Percentiles rank a stretch among this genome's conserved stretches.
phyloP scores from a whole-genome alignment of 2,888 invertebrate species.

The Papilio demoleus region DNA sequence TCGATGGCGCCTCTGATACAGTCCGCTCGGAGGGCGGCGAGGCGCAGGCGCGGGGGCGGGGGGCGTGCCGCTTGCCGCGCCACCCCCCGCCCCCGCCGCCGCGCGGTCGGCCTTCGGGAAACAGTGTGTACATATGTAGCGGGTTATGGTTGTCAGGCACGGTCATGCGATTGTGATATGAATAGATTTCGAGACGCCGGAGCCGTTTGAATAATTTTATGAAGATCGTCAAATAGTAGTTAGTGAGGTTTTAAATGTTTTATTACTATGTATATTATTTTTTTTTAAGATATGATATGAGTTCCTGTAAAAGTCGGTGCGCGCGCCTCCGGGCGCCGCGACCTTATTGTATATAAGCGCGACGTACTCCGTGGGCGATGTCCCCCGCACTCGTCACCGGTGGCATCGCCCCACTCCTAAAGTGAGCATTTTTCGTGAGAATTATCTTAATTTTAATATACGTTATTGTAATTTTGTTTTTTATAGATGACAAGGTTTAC shows the following conservation, averaged over 20 bases:
- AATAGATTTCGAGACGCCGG: slow-evolving; percentile 81
- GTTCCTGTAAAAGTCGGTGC: slow-evolving; percentile 81
- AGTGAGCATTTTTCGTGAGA: slow-evolving; percentile 82
- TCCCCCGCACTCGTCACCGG: slow-evolving; percentile 55
- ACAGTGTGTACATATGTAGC: slow-evolving; percentile 82
- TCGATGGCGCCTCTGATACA: slow-evolving; percentile 74
- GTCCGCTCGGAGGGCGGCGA: slow-evolving; percentile 72
- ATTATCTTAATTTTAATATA: slow-evolving; percentile 81
- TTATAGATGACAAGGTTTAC: slow-evolving; percentile 82
- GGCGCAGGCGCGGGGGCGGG: slow-evolving; percentile 56
- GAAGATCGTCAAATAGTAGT: slow-evolving; percentile 82
- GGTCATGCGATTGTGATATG: slow-evolving; percentile 83
- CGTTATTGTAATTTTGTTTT: slow-evolving; percentile 72
- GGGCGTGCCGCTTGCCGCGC: slow-evolving; percentile 44
- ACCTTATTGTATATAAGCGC: slow-evolving; percentile 81
- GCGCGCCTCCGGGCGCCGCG: slow-evolving; percentile 64
- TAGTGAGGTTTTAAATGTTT: slow-evolving; percentile 83
- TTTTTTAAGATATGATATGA: slow-evolving; percentile 83
- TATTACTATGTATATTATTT: slow-evolving; percentile 81
- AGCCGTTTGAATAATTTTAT: slow-evolving; percentile 78
- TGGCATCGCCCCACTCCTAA: slow-evolving; percentile 77
- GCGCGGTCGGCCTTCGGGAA: slow-evolving; percentile 65
- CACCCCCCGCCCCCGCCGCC: slow-evolving; percentile 55
- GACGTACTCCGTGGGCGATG: slow-evolving; percentile 64
- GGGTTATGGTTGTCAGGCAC: slow-evolving; percentile 82